Evolutionary conservation across 1,140 invertebrate species (phyloP), one percentile per base, ranked within the genome.

Genomic region (Hycleus phaleratus): DNA sequence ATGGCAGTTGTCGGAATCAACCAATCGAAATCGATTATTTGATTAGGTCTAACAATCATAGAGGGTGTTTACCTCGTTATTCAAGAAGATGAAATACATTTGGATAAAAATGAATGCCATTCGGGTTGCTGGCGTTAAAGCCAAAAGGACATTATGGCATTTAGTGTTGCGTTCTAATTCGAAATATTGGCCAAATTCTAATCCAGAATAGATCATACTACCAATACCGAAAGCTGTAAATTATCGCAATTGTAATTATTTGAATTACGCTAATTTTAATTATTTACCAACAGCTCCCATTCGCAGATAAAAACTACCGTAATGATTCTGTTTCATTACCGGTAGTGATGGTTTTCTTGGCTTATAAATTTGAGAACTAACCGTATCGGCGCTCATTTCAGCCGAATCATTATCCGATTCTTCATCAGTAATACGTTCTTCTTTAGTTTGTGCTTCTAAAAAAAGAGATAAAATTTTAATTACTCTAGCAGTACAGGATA

Each of bases 51-150:
- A 8, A 48, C 9, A 26, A 3, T 39, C 26, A 32, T 11, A 24
- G n/a, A 18, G 3, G 39, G 18, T 32, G 24, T 51, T 73, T 64
- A 77, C 74, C 70, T 74, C 76, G 73, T 75, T 76, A 69, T 72
- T 73, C 39, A 73, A 52, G 77, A 97, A 96, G 73, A 97, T 94
- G 77, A 95, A 96, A 76, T 95, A 96, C 86, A 95, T 94, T 75
- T 96, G 93, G 67, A 95, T 91, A 74, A 96, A 95, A 66, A 93
- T 95, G 78, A 95, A 97, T 49, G 88, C 86, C 90, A 95, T 93
- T 60, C 91, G 78, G 0, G 90, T 89, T 4, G 88, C 86, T 0
- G 93, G 92, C 0, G 91, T 94, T 7, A 95, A 69, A 0, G 90
- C 91, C 38, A 93, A 75, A 67, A 95, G 79, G 8, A 95, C 86